Evolutionary conservation across 92 coral and sea anemone genomes (phyloP).

Genomic region (Porites rus): DNA sequence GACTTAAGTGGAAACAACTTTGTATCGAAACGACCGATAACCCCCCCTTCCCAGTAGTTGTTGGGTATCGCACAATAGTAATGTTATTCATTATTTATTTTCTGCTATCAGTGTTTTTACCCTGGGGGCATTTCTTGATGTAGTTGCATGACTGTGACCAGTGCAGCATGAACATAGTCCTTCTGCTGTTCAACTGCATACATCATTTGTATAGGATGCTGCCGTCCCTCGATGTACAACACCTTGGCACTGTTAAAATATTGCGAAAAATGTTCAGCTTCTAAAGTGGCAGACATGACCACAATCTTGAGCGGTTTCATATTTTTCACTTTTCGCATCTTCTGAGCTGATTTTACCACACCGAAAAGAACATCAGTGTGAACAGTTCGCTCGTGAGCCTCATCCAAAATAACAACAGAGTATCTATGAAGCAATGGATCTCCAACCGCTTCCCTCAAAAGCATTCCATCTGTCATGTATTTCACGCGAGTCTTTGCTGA

Average conservation of each 20-base stretch:
- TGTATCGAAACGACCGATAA: too few relatives aligned
- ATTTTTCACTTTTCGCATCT: conserved; percentile 68
- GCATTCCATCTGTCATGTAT: conserved; percentile 99
- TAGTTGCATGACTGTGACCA: conserved; percentile 88
- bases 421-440: conserved; percentile 89
- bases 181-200: conserved; percentile 89
- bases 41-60: too few relatives aligned
- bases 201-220: conserved; percentile 90
- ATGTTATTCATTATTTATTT: too few relatives aligned
- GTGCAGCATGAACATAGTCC: conserved; percentile 95
- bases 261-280: conserved; percentile 94
- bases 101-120: conserved; percentile 44
- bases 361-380: conserved; percentile 98
- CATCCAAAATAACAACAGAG: conserved; percentile 89
- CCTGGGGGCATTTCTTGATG: conserved; percentile 89
- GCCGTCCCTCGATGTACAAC: conserved; percentile 96
- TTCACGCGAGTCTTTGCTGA: conserved; percentile 86
- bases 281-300: conserved; percentile 98
- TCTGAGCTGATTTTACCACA: conserved; percentile 93
- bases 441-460: conserved; percentile 89
- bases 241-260: conserved; percentile 90
- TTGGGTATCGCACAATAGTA: too few relatives aligned
- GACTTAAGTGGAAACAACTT: too few relatives aligned
- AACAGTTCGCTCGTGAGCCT: conserved; percentile 96
- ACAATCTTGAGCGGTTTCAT: conserved; percentile 80